Evolutionary conservation across 2,113 vertebrate species (phyloP).

Genomic region (Misgurnus anguillicaudatus): DNA sequence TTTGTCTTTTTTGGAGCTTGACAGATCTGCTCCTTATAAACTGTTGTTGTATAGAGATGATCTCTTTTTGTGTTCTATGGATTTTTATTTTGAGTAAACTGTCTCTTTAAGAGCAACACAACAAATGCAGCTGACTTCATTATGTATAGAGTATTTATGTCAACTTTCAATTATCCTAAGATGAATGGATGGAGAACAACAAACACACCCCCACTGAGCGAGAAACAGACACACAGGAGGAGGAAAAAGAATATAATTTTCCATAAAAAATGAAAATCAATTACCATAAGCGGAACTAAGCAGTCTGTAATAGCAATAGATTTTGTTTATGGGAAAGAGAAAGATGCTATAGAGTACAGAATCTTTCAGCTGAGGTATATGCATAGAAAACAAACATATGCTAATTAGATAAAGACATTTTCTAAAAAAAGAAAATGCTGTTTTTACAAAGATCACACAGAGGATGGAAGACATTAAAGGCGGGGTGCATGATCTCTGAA

Average conservation of each 20-base stretch:
- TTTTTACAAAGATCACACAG: no score
- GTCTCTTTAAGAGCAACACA: conserved; percentile 54
- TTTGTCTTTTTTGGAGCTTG: no score
- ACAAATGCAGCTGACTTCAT: conserved; percentile 68
- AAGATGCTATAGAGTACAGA: conserved; percentile 18
- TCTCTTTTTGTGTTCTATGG: no score
- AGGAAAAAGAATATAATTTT: not conserved
- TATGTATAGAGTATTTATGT: conserved; percentile 62
- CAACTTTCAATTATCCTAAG: conserved; percentile 67
- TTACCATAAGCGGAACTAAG: conserved; percentile 71
- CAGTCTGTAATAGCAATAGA: conserved; percentile 67
- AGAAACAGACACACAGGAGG: conserved; percentile 38
- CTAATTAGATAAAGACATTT: no score
- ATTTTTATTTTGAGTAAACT: not conserved
- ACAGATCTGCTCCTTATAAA: no score
- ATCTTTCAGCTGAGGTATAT: conserved; percentile 32
- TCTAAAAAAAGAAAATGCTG: no score
- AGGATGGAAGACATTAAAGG: no score
- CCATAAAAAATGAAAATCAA: conserved; percentile 60
- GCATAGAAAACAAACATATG: no score
- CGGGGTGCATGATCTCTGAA: no score
- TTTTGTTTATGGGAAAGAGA: conserved; percentile 2
- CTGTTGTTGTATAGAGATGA: no score
- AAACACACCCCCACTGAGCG: conserved; percentile 39
- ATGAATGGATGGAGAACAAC: conserved; percentile 30